Evolutionary conservation across 2,888 invertebrate species (phyloP).

Genomic region (Aleiodes testaceus): DNA sequence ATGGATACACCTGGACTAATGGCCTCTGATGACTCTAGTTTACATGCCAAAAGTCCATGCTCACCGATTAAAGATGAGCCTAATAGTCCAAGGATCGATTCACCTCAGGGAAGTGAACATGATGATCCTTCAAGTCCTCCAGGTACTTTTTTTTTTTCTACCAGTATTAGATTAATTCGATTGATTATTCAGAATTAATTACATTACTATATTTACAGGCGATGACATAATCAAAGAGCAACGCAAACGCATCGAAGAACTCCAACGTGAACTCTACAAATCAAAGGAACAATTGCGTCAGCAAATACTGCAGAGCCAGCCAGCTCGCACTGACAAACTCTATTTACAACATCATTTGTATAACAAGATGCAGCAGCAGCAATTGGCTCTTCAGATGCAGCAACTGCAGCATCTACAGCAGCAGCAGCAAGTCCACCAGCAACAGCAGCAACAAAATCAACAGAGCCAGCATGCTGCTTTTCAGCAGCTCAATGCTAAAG

Average conservation of each 20-base stretch:
- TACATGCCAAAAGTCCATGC: conserved; percentile 66
- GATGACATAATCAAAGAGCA: conserved; percentile 89
- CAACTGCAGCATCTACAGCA: conserved; percentile 79
- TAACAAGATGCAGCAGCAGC: conserved; percentile 80
- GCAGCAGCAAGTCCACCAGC: conserved; percentile 76
- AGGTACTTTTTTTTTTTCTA: conserved; percentile 60
- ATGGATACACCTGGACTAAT: conserved; percentile 72
- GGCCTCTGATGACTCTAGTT: conserved; percentile 68
- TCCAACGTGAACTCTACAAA: conserved; percentile 86
- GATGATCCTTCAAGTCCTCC: conserved; percentile 74
- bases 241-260: conserved; percentile 89
- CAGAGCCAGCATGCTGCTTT: conserved; percentile 68
- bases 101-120: conserved; percentile 71
- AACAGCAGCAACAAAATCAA: conserved; percentile 74
- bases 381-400: conserved; percentile 75
- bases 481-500: conserved; percentile 73
- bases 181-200: no score
- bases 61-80: conserved; percentile 69
- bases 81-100: conserved; percentile 67
- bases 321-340: conserved; percentile 74
- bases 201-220: conserved; percentile 61
- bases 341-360: conserved; percentile 81
- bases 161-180: no score
- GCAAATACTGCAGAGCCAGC: conserved; percentile 79
- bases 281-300: conserved; percentile 84